phyloP scores from a whole-genome alignment of 1,140 invertebrate species.

The Neodiprion virginianus region DNA sequence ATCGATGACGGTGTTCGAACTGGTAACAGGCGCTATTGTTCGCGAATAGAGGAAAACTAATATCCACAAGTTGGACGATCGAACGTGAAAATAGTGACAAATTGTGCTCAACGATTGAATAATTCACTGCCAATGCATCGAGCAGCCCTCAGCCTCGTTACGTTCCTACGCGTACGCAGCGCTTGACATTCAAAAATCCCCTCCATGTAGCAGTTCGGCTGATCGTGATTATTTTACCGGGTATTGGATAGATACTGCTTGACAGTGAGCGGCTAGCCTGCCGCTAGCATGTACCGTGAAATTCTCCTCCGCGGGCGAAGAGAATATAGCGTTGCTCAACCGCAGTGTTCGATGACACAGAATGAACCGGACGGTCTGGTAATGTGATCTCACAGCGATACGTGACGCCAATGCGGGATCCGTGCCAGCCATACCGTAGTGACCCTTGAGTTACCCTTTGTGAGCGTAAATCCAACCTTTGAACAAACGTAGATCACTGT shows the following conservation, averaged over 20 bases:
- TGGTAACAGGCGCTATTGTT: constrained; percentile 17
- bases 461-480: background rate
- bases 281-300: background rate
- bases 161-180: background rate
- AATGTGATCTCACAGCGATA: constrained; percentile 5
- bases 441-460: background rate
- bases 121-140: background rate
- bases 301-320: background rate
- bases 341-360: constrained; percentile 6
- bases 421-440: background rate
- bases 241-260: background rate
- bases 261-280: too few species aligned
- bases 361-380: constrained; percentile 6
- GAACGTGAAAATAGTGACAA: background rate
- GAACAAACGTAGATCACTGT: background rate
- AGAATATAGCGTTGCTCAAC: background rate
- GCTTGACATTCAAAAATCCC: background rate
- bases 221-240: background rate
- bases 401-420: constrained; percentile 3
- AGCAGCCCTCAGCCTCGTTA: background rate
- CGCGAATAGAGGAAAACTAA: constrained; percentile 1
- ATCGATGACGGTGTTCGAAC: background rate
- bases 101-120: background rate
- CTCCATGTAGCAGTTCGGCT: background rate
- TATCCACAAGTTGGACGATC: background rate